Percentiles rank a stretch among this genome's conserved stretches.
Conservation (phyloP, 2,113 vertebrate species). For the Formicarius rufipectus region DNA sequence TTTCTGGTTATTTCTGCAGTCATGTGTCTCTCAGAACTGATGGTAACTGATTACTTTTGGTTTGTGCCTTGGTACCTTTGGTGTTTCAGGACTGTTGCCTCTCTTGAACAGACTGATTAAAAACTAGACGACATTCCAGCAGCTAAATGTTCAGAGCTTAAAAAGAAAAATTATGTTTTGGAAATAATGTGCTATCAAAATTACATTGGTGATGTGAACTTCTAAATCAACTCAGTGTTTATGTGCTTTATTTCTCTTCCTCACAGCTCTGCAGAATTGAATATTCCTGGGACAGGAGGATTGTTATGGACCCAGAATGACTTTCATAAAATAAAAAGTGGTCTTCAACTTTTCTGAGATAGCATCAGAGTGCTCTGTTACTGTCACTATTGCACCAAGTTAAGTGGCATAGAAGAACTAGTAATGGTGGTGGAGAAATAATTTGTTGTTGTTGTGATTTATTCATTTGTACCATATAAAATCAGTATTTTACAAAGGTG, state of each 20-base stretch:
- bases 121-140: not conserved
- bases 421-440: not conserved
- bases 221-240: not conserved
- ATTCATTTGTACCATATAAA: not conserved
- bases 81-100: not conserved
- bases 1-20: not conserved
- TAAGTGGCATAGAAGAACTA: not conserved
- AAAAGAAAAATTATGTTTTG: not conserved
- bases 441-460: not conserved
- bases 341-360: constrained; percentile 77
- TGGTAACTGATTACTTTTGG: not conserved
- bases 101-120: not conserved
- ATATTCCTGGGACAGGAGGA: constrained; percentile 51
- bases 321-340: constrained; percentile 76
- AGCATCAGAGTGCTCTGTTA: not conserved
- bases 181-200: not conserved
- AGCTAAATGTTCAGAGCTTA: not conserved
- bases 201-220: not conserved
- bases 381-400: not conserved
- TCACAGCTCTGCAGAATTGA: constrained; percentile 52
- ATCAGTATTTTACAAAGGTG: not conserved
- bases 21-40: not conserved
- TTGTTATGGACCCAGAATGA: constrained; percentile 78
- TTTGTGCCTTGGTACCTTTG: not conserved
- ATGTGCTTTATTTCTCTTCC: not conserved